These are phyloP conservation scores for Isotomurus palustris DNA, from an alignment of 2,888 invertebrate genomes.

Conservation along the genomic window DNA sequence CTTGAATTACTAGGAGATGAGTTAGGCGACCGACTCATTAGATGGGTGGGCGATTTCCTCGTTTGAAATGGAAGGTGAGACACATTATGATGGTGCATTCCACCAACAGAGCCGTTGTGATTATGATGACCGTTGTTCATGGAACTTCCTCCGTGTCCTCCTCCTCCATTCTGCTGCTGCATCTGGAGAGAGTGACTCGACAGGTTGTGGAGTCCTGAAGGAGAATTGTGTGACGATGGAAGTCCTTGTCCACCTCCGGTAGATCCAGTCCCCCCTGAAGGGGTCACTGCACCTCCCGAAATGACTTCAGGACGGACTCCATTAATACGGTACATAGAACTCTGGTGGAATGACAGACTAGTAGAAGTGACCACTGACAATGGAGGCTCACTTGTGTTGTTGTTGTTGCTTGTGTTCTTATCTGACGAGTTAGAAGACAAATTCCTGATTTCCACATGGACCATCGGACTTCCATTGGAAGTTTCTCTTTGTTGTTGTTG, in stretches of 20 bases:
- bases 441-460: constrained; percentile 22
- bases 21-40: constrained; percentile 42
- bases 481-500: too few relatives aligned
- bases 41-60: constrained; percentile 38
- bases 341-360: constrained; percentile 47
- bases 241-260: constrained; percentile 8
- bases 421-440: constrained; percentile 11
- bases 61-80: constrained; percentile 4
- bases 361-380: constrained; percentile 45
- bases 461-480: constrained; percentile 16
- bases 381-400: constrained; percentile 27
- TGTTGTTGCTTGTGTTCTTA: constrained; percentile 4
- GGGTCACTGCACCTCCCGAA: constrained; percentile 54
- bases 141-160: constrained; percentile 22
- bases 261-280: constrained; percentile 10
- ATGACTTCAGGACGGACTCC: constrained; percentile 79
- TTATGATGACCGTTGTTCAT: constrained; percentile 18
- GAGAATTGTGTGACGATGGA: constrained; percentile 13
- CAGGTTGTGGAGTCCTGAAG: constrained; percentile 12
- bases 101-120: constrained; percentile 33
- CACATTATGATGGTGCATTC: constrained; percentile 21
- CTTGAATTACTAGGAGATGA: constrained; percentile 44
- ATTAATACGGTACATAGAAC: constrained; percentile 57
- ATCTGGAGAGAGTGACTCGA: constrained; percentile 19
- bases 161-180: constrained; percentile 2